These are phyloP conservation scores for Osmoderma eremita DNA, from an alignment of 2,888 invertebrate genomes.

Conservation along the genomic window DNA sequence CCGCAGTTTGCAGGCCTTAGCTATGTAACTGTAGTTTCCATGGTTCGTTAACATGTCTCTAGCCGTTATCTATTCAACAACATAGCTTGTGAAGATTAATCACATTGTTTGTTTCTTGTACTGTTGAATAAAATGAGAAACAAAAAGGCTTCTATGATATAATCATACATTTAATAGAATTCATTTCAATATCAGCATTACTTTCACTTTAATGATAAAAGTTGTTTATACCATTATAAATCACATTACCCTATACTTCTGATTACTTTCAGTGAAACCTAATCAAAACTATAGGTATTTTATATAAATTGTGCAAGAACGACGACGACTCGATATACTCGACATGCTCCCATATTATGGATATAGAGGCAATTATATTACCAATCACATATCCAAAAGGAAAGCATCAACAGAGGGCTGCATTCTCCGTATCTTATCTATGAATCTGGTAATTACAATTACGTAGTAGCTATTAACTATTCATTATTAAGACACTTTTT, in stretches of 20 bases:
- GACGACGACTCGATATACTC: background rate
- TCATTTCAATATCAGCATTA: no score
- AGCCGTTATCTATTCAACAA: no score
- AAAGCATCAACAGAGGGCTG: conserved; percentile 6
- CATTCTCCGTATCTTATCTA: conserved; percentile 30
- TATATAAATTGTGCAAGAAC: background rate
- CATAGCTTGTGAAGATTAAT: no score
- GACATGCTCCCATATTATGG: conserved; percentile 13
- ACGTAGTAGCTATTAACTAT: conserved; percentile 1
- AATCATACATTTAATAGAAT: no score
- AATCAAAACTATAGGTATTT: conserved; percentile 16
- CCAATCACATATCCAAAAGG: conserved; percentile 12
- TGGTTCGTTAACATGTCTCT: no score
- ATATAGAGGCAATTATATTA: conserved; percentile 32
- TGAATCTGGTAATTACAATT: conserved; percentile 32
- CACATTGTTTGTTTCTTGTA: no score
- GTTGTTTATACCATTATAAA: no score
- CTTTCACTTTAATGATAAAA: no score
- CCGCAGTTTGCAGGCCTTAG: no score
- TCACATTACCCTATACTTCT: background rate
- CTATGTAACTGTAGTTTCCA: no score
- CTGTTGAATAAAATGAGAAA: no score
- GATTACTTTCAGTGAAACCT: background rate
- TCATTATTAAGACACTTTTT: conserved; percentile 13
- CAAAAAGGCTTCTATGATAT: no score